These are phyloP conservation scores for Coreoperca whiteheadi DNA, from an alignment of 2,113 vertebrate species.

Conservation along the genomic window DNA sequence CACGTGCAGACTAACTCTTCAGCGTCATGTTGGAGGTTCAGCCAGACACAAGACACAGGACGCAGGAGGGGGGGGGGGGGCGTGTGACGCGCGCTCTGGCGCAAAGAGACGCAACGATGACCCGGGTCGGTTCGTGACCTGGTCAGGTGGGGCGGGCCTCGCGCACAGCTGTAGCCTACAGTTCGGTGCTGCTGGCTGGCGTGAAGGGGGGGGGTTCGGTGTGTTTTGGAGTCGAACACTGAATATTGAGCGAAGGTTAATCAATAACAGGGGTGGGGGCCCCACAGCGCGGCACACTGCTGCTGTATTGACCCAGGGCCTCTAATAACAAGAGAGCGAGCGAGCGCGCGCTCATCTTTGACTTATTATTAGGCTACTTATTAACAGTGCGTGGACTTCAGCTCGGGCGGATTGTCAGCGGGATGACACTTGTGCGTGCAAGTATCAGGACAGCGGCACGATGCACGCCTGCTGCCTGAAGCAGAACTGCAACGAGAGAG, in stretches of 20 bases:
- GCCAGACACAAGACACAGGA: not conserved
- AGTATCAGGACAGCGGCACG: conserved; percentile 49
- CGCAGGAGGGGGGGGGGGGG: too few relatives aligned
- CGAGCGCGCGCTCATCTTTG: conserved; percentile 6
- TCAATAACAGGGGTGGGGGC: conserved; percentile 69
- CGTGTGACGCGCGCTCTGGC: too few relatives aligned
- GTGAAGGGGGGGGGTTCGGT: not conserved
- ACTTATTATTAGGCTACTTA: conserved; percentile 78
- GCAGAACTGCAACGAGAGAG: conserved; percentile 22
- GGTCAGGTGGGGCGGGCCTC: too few relatives aligned
- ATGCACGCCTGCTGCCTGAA: conserved; percentile 42
- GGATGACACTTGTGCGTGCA: conserved; percentile 45
- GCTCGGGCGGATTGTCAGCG: conserved; percentile 36
- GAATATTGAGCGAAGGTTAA: conserved; percentile 53
- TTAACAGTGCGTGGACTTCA: conserved; percentile 74
- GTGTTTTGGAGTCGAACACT: too few relatives aligned
- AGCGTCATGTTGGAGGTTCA: too few relatives aligned
- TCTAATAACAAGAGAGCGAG: conserved; percentile 42
- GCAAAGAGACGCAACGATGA: not conserved
- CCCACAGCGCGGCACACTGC: conserved; percentile 34
- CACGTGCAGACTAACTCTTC: not conserved
- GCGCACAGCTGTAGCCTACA: not conserved
- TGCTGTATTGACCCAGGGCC: conserved; percentile 52
- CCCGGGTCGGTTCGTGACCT: not conserved
- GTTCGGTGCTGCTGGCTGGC: not conserved